These are phyloP conservation scores for Smutsia temminckii DNA, from an alignment of 2,797 vertebrate genomes.

Conservation along the genomic window DNA sequence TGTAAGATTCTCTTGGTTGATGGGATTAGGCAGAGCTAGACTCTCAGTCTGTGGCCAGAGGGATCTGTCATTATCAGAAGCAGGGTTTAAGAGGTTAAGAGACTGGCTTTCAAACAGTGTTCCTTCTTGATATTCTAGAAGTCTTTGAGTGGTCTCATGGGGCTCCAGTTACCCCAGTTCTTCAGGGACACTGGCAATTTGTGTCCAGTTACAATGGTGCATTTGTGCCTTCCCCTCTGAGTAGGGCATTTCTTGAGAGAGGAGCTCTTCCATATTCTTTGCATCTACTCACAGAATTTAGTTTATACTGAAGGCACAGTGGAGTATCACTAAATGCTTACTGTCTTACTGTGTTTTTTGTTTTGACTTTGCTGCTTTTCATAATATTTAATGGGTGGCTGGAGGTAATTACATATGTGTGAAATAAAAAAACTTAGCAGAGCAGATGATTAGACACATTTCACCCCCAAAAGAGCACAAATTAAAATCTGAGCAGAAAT, in stretches of 20 bases:
- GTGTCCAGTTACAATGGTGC: neutral
- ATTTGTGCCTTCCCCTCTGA: neutral
- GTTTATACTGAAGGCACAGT: neutral
- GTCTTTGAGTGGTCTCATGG: neutral
- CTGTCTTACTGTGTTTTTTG: neutral
- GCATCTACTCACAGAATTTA: neutral
- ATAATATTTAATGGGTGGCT: neutral
- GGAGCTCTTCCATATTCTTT: neutral
- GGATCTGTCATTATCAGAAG: neutral
- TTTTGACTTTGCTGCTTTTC: neutral
- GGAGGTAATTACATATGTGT: neutral
- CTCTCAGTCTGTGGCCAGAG: neutral
- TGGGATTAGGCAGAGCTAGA: neutral
- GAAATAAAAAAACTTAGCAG: neutral
- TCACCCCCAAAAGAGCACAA: neutral
- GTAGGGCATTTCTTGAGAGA: neutral
- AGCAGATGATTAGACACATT: neutral
- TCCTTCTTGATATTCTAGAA: neutral
- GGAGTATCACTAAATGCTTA: neutral
- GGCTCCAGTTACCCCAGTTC: neutral
- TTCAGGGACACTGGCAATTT: neutral
- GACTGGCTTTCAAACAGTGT: neutral
- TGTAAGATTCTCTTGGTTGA: neutral
- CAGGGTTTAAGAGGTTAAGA: neutral
- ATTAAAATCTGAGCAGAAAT: constrained; percentile 19